Evolutionary conservation across 2,113 vertebrate species (phyloP).

Genomic region (Dolichallabes microphthalmus): DNA sequence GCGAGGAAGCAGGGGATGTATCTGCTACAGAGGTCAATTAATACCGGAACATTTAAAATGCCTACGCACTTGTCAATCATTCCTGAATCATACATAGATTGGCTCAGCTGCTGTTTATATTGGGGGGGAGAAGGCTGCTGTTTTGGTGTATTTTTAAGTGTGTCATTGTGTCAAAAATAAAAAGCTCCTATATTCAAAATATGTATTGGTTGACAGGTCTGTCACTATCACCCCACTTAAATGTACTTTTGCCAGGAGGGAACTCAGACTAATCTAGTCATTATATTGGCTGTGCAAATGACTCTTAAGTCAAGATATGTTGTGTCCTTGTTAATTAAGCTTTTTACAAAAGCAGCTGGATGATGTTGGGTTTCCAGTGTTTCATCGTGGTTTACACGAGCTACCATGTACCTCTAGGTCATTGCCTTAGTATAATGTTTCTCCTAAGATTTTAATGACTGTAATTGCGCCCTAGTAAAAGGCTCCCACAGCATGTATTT

Average conservation of each 20-base stretch:
- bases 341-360: background rate
- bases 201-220: background rate
- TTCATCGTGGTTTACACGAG: slow-evolving; percentile 31
- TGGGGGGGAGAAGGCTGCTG: background rate
- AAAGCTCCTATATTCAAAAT: background rate
- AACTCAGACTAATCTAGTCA: slow-evolving; percentile 2
- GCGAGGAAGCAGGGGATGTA: background rate
- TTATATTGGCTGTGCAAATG: slow-evolving; percentile 23
- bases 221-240: background rate
- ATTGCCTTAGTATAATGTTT: slow-evolving; percentile 18
- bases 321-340: slow-evolving; percentile 31
- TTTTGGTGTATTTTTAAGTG: slow-evolving; percentile 6
- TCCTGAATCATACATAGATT: background rate
- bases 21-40: background rate
- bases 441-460: slow-evolving; percentile 29
- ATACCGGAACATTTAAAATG: background rate
- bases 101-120: slow-evolving; percentile 7
- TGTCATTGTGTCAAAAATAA: background rate
- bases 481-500: slow-evolving; percentile 1
- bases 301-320: slow-evolving; percentile 27
- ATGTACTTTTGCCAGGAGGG: slow-evolving; percentile 14
- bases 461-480: slow-evolving; percentile 39
- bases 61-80: background rate
- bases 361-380: slow-evolving; percentile 33
- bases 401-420: slow-evolving; percentile 21